A percentile compares a stretch with the other conserved stretches of the same genome.
Evolutionary conservation across 2,113 vertebrate genomes (phyloP).

Genomic region (Cygnus buccinator): DNA sequence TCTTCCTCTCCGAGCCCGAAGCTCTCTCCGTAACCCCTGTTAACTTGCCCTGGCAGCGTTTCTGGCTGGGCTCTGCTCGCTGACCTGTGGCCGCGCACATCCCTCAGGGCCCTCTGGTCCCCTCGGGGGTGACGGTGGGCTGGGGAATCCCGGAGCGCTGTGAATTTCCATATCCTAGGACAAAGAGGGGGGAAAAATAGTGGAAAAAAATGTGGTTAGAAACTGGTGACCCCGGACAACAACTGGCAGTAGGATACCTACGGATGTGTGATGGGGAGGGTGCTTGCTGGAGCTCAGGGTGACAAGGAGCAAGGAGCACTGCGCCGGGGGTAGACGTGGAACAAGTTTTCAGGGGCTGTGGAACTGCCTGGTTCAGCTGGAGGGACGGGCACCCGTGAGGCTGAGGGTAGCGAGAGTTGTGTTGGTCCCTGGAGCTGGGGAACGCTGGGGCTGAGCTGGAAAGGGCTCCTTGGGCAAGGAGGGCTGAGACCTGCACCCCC

Average conservation of each 20-base stretch:
- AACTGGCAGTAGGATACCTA: not conserved
- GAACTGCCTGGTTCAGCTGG: not conserved
- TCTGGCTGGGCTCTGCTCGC: not conserved
- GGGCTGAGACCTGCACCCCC: not conserved
- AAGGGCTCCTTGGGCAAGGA: not conserved
- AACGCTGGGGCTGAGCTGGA: not conserved
- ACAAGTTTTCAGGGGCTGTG: not conserved
- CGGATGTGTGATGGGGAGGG: accelerated
- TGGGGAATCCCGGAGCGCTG: not conserved
- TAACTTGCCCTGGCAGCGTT: not conserved
- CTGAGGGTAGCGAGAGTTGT: too few relatives aligned
- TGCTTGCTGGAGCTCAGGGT: not conserved
- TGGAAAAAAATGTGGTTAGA: not conserved
- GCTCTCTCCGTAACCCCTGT: not conserved
- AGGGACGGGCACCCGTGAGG: not conserved
- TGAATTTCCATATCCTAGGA: too few relatives aligned
- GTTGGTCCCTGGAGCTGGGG: not conserved
- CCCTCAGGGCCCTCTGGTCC: not conserved
- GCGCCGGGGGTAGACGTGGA: not conserved
- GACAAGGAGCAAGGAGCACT: not conserved
- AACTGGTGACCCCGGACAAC: not conserved
- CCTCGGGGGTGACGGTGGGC: not conserved
- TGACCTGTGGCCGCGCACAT: not conserved
- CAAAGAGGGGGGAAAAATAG: not conserved
- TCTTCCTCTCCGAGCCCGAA: constrained; percentile 23